Conservation (phyloP, 2,888 invertebrate species). For the Margaritifera margaritifera region DNA sequence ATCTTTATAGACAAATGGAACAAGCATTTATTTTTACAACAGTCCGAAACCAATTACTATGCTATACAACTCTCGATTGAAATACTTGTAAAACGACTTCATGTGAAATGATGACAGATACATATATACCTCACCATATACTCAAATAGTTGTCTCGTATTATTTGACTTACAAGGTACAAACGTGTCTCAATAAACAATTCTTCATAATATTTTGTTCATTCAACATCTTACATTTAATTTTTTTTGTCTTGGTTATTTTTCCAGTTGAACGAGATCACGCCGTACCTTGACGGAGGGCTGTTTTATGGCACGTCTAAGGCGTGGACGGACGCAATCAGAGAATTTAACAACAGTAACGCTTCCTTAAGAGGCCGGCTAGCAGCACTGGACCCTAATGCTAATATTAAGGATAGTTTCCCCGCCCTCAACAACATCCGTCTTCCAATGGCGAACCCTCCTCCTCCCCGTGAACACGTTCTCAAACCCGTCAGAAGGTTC, state of each 20-base stretch:
- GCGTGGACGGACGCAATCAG: constrained; percentile 98
- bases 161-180: too few species aligned
- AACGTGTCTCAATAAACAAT: too few species aligned
- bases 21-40: too few species aligned
- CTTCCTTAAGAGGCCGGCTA: constrained; percentile 77
- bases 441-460: constrained; percentile 63
- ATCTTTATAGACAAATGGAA: too few species aligned
- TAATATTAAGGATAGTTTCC: constrained; percentile 43
- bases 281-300: constrained; percentile 98
- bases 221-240: too few species aligned
- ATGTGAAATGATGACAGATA: too few species aligned
- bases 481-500: constrained; percentile 57
- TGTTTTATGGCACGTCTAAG: constrained; percentile 97
- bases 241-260: constrained; percentile 2
- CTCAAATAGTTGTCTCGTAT: too few species aligned
- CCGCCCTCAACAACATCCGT: constrained; percentile 49
- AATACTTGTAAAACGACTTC: too few species aligned
- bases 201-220: too few species aligned
- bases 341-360: constrained; percentile 76
- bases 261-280: constrained; percentile 89
- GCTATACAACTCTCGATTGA: too few species aligned
- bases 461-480: constrained; percentile 49
- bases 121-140: too few species aligned
- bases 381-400: constrained; percentile 73
- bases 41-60: too few species aligned